phyloP scores from a whole-genome alignment of 2,113 vertebrate species.

The Calyptommatus sinebrachiatus region DNA sequence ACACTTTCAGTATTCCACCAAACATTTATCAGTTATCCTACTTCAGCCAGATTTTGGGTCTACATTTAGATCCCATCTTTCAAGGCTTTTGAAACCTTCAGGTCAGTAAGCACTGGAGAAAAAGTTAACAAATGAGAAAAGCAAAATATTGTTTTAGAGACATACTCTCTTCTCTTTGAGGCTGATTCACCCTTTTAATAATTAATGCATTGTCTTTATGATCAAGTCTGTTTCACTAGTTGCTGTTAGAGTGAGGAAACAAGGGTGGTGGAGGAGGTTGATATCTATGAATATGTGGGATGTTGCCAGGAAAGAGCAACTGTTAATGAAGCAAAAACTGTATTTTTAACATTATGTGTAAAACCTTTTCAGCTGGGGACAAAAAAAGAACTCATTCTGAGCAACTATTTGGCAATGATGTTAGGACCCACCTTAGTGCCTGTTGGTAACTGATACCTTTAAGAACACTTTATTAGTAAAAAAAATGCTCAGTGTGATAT shows the following conservation, averaged over 20 bases:
- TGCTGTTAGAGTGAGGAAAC: not conserved
- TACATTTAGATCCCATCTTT: too few relatives aligned
- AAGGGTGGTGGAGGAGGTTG: not conserved
- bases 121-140: not conserved
- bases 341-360: not conserved
- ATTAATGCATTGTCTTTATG: not conserved
- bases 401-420: not conserved
- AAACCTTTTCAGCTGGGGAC: not conserved
- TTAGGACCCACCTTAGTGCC: not conserved
- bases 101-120: not conserved
- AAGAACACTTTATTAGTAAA: not conserved
- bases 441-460: not conserved
- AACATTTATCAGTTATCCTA: not conserved
- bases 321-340: not conserved
- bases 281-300: not conserved
- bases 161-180: not conserved
- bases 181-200: not conserved
- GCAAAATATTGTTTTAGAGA: not conserved
- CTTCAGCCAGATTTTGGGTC: not conserved
- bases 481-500: not conserved
- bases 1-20: not conserved
- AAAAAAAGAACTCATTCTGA: not conserved
- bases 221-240: not conserved
- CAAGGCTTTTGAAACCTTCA: too few relatives aligned
- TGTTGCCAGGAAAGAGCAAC: not conserved